Conservation (phyloP, 2,888 invertebrate genomes). For the Andrena marginata region DNA sequence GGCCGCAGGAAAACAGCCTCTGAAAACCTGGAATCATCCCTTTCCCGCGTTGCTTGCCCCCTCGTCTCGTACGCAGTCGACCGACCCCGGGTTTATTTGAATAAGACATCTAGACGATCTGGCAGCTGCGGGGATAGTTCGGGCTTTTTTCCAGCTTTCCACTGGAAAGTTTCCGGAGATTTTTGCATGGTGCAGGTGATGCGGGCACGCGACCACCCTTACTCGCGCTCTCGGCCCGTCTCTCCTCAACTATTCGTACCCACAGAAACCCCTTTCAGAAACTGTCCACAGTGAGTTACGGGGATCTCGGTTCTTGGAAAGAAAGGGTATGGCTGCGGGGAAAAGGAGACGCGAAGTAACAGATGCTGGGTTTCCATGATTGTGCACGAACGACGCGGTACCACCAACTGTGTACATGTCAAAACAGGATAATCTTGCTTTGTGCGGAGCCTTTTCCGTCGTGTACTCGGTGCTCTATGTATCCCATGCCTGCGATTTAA, state of each 20-base stretch:
- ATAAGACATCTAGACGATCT: constrained; percentile 64
- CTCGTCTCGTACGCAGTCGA: constrained; percentile 16
- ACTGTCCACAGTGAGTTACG: constrained; percentile 71
- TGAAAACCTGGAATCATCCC: constrained; percentile 63
- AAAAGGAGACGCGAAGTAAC: constrained; percentile 59
- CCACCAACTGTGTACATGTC: constrained; percentile 78
- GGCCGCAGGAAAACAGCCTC: constrained; percentile 31
- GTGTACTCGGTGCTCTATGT: background rate
- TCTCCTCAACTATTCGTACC: constrained; percentile 48
- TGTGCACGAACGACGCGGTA: constrained; percentile 52
- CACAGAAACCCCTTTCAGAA: constrained; percentile 67
- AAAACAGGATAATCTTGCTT: constrained; percentile 76
- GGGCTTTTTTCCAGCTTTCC: constrained; percentile 59
- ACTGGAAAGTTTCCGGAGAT: constrained; percentile 65
- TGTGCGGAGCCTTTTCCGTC: constrained; percentile 2
- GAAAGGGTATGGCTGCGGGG: constrained; percentile 18
- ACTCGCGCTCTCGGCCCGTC: constrained; percentile 38
- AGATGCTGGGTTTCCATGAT: constrained; percentile 73
- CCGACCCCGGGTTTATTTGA: constrained; percentile 58
- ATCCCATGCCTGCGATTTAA: background rate
- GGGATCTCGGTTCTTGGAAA: constrained; percentile 65
- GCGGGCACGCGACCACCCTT: constrained; percentile 80
- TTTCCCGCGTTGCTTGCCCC: constrained; percentile 20
- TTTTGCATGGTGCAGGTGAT: constrained; percentile 79
- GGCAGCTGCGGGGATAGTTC: constrained; percentile 57